Evolutionary conservation across 2,888 invertebrate genomes (phyloP).

Genomic region (Euclidia mi): DNA sequence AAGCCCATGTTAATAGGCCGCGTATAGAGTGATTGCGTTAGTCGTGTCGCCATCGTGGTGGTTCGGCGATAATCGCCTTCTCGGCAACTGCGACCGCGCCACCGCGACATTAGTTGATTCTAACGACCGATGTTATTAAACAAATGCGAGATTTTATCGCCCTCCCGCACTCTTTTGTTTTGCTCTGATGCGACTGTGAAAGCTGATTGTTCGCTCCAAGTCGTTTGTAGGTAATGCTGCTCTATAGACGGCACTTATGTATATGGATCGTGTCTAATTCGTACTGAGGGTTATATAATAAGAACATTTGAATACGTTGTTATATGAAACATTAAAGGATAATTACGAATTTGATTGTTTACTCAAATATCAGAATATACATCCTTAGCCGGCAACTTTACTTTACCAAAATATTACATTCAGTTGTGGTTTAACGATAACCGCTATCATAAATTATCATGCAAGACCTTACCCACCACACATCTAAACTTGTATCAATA

Average conservation of each 20-base stretch:
- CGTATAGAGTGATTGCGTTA: slow-evolving; percentile 55
- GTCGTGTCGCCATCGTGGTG: slow-evolving; percentile 56
- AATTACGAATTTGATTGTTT: too few relatives aligned
- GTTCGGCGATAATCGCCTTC: slow-evolving; percentile 66
- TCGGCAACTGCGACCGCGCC: slow-evolving; percentile 49
- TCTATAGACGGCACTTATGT: slow-evolving; percentile 33
- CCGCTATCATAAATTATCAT: too few relatives aligned
- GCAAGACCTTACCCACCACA: too few relatives aligned
- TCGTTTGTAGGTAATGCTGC: slow-evolving; percentile 56
- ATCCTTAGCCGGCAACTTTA: too few relatives aligned
- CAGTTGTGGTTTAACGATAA: too few relatives aligned
- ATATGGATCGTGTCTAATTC: slow-evolving; percentile 43
- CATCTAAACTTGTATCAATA: too few relatives aligned
- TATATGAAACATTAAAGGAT: background rate
- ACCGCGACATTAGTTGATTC: slow-evolving; percentile 80
- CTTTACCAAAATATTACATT: too few relatives aligned
- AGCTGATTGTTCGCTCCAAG: slow-evolving; percentile 68
- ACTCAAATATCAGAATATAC: too few relatives aligned
- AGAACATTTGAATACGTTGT: background rate
- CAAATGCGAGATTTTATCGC: slow-evolving; percentile 87
- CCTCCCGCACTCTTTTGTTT: slow-evolving; percentile 78
- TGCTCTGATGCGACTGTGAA: slow-evolving; percentile 71
- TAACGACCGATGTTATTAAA: slow-evolving; percentile 87
- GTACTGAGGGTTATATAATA: slow-evolving; percentile 11
- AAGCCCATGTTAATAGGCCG: slow-evolving; percentile 48